These are phyloP conservation scores for Mythimna lalbum DNA, from an alignment of 2,888 invertebrate species.

Conservation along the genomic window DNA sequence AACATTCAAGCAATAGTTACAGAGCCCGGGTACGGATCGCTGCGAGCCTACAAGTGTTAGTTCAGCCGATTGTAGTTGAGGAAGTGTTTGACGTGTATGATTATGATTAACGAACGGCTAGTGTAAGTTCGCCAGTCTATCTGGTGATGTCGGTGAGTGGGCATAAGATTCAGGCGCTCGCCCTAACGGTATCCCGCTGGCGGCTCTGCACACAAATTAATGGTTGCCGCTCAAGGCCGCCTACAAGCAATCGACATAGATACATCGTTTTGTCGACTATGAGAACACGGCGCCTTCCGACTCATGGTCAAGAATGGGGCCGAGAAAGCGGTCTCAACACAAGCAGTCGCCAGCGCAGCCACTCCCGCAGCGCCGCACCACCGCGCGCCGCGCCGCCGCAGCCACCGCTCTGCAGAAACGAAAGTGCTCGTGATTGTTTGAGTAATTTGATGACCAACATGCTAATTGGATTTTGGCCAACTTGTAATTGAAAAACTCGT, in stretches of 20 bases:
- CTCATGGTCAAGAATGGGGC: constrained; percentile 84
- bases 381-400: constrained; percentile 54
- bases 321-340: constrained; percentile 84
- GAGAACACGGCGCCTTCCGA: constrained; percentile 86
- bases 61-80: constrained; percentile 30
- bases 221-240: constrained; percentile 89
- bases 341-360: constrained; percentile 67
- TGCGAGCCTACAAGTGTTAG: constrained; percentile 28
- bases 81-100: constrained; percentile 43
- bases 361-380: constrained; percentile 61
- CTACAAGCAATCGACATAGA: constrained; percentile 90
- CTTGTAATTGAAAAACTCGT: constrained; percentile 66
- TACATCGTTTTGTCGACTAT: constrained; percentile 88
- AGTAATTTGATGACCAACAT: constrained; percentile 69
- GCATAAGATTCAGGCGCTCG: constrained; percentile 83
- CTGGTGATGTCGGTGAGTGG: constrained; percentile 78
- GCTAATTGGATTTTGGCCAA: constrained; percentile 71
- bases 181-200: constrained; percentile 85
- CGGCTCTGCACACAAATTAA: constrained; percentile 89
- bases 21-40: constrained; percentile 10
- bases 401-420: constrained; percentile 60
- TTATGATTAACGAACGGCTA: constrained; percentile 51
- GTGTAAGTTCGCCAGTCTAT: constrained; percentile 68
- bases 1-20: constrained; percentile 11
- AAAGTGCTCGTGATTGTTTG: constrained; percentile 72